Conservation (phyloP, 2,888 invertebrate species). For the Tolmerus cingulatus region DNA sequence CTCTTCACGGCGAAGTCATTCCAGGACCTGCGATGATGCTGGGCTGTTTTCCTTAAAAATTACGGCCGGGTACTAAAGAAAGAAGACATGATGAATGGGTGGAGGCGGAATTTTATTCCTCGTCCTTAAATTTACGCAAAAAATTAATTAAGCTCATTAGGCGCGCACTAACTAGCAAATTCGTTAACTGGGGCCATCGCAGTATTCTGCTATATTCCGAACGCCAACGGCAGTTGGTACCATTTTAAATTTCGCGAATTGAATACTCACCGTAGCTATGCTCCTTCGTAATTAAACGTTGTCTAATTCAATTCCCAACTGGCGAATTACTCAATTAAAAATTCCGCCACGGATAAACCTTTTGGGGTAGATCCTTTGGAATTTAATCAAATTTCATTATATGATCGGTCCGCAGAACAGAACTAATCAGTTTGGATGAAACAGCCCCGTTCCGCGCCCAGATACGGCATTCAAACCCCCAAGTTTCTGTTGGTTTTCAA, state of each 20-base stretch:
- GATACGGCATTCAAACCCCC: background rate
- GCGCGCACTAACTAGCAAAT: background rate
- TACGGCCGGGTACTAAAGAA: background rate
- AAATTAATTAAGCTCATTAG: background rate
- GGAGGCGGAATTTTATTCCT: background rate
- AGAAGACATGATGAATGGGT: background rate
- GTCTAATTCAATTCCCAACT: background rate
- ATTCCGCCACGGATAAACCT: background rate
- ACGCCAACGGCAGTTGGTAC: background rate
- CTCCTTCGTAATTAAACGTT: background rate
- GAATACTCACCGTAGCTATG: background rate
- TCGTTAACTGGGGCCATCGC: background rate
- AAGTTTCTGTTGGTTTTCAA: conserved; percentile 1
- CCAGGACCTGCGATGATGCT: background rate
- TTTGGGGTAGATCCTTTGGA: background rate
- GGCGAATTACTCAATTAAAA: background rate
- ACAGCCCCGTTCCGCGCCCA: background rate
- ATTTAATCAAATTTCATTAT: conserved; percentile 26
- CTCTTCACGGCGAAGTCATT: background rate
- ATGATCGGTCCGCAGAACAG: background rate
- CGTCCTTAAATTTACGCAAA: background rate
- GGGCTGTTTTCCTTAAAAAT: background rate
- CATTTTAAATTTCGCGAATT: background rate
- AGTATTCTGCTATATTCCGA: background rate
- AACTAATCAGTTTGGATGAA: background rate